Percentiles rank a stretch among this genome's conserved stretches.
Evolutionary conservation across 2,797 vertebrate genomes (phyloP).

Genomic region (Xiphorhynchus erythropygius): DNA sequence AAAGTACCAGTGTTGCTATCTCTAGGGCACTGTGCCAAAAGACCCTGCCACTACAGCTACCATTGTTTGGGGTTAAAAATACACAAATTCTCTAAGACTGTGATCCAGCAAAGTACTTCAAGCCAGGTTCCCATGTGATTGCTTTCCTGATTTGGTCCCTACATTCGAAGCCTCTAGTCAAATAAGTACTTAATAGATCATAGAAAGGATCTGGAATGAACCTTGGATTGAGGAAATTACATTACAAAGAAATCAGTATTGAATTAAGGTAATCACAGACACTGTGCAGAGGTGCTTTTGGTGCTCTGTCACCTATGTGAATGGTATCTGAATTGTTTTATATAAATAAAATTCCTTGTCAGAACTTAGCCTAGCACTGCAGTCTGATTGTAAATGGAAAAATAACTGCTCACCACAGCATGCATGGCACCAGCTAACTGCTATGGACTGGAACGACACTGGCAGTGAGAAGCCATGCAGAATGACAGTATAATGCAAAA

Average conservation of each 20-base stretch:
- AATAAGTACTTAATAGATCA: background rate
- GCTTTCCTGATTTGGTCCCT: background rate
- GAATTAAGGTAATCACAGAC: background rate
- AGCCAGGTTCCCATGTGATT: background rate
- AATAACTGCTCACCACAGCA: background rate
- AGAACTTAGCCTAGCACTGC: background rate
- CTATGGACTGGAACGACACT: fast-evolving
- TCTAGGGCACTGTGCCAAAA: background rate
- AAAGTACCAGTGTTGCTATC: background rate
- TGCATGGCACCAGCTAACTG: background rate
- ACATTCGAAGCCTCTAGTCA: background rate
- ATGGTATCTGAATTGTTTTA: background rate
- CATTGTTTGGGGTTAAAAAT: background rate
- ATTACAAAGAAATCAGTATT: background rate
- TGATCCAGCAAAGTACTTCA: background rate
- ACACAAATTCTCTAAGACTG: background rate
- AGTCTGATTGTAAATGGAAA: background rate
- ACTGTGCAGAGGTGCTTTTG: background rate
- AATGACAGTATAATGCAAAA: background rate
- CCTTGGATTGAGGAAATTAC: background rate
- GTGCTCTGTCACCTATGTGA: background rate
- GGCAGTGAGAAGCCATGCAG: background rate
- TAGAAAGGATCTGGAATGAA: background rate
- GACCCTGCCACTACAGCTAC: background rate
- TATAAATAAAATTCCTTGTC: background rate